Evolutionary conservation across 2,888 invertebrate genomes (phyloP), one percentile per base, ranked within the genome.

Genomic region (Cephus spinipes): DNA sequence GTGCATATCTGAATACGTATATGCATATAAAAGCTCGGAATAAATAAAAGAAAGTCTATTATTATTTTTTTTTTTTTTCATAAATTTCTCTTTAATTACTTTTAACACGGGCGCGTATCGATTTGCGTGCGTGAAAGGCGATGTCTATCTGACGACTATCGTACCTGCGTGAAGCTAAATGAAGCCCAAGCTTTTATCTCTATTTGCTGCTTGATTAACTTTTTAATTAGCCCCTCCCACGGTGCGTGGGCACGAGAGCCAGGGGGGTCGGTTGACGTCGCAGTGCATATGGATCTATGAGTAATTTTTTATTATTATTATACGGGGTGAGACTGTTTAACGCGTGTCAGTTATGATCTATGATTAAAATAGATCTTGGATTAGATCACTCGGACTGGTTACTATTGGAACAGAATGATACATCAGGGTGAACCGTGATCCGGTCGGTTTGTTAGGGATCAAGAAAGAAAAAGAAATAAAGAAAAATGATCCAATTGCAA

Each of bases 121-220:
- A 55, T 55, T 55, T 33, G 71, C 31, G 33, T 71, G 12, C 71
- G 31, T 33, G 71, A 32, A 32, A 32, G 33, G 31, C 71, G 15
- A 33, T 33, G 71, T 30, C 30, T 71, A 32, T 33, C 31, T 11
- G 15, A 6, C 71, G 30, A 32, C 71, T 71, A 32, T 71, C 33
- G 31, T 33, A 71, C 71, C 71, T 71, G 71, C 71, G 71, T 32
- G 33, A 15, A 71, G 55, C 80, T 80, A 82, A 31, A 82, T 80
- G 82, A 81, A 81, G 79, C 80, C 80, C 79, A 77, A 77, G 79
- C 77, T 80, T 80, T 84, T 81, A 77, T 83, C 80, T 82, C 81
- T 81, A 78, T 82, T 79, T 79, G 81, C 81, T 81, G 79, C 79
- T 83, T 83, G 83, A 86, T 84, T 84, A 83, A 82, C 85, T 84